Evolutionary conservation across 1,140 invertebrate genomes (phyloP).

Genomic region (Pseudomyrmex gracilis): DNA sequence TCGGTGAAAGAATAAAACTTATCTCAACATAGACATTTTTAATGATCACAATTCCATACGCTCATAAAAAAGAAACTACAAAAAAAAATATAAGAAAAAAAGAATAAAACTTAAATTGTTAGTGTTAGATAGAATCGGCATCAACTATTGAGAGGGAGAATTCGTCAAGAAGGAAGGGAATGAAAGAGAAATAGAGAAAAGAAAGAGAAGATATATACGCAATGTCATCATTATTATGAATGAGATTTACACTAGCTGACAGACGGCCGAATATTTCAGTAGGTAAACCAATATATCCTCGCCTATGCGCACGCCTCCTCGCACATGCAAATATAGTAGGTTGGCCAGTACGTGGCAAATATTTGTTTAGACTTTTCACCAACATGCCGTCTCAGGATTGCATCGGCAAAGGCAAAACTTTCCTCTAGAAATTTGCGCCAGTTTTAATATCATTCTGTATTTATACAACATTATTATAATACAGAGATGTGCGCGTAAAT

Average conservation of each 20-base stretch:
- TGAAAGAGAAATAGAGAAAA: neutral
- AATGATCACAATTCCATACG: neutral
- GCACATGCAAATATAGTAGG: constrained; percentile 72
- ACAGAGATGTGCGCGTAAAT: constrained; percentile 12
- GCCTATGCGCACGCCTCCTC: constrained; percentile 21
- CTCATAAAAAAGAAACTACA: neutral
- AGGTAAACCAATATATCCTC: constrained; percentile 75
- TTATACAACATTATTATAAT: constrained; percentile 74
- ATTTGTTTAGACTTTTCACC: constrained; percentile 72
- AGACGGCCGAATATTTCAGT: constrained; percentile 78
- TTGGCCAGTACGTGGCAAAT: constrained; percentile 76
- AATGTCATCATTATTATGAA: constrained; percentile 77
- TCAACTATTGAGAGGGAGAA: neutral
- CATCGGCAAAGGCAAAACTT: constrained; percentile 36
- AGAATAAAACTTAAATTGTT: constrained; percentile 14
- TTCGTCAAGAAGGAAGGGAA: neutral
- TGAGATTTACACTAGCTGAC: constrained; percentile 78
- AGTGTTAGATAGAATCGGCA: neutral
- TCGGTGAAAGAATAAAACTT: constrained; percentile 18
- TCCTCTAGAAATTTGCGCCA: constrained; percentile 68
- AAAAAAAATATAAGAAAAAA: neutral
- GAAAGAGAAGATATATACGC: constrained; percentile 45
- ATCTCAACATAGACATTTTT: neutral
- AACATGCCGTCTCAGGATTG: constrained; percentile 45
- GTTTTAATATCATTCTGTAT: constrained; percentile 78